These are phyloP conservation scores for Panthera uncia DNA, from an alignment of 2,113 vertebrate species.

Conservation along the genomic window DNA sequence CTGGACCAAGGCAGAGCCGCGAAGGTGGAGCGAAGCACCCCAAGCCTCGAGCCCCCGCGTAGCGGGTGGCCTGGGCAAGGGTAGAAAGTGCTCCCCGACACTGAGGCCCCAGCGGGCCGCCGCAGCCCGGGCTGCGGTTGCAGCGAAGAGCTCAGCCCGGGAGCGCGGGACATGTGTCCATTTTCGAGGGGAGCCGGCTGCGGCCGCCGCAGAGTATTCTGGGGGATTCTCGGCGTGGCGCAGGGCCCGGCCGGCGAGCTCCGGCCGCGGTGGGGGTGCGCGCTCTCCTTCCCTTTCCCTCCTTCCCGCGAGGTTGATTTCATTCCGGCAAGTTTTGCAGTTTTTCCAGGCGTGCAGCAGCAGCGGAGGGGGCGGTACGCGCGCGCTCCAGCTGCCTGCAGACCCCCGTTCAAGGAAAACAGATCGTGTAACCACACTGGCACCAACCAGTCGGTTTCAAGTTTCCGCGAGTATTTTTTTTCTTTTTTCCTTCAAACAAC, in stretches of 20 bases:
- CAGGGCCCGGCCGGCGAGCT: rapidly evolving
- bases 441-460: slow-evolving; percentile 32
- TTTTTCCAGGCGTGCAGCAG: slow-evolving; percentile 32
- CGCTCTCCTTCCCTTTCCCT: not conserved
- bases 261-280: not conserved
- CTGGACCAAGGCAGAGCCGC: not conserved
- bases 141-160: rapidly evolving
- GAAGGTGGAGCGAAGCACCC: not conserved
- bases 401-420: slow-evolving; percentile 11
- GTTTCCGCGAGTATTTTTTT: slow-evolving; percentile 4
- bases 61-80: not conserved
- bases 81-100: not conserved
- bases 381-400: slow-evolving; percentile 59
- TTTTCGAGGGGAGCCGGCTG: slow-evolving; percentile 73
- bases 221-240: not conserved
- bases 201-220: not conserved
- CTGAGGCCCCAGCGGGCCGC: slow-evolving; percentile 83
- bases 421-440: not conserved
- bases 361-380: not conserved
- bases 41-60: not conserved
- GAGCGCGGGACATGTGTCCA: slow-evolving; percentile 74
- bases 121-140: slow-evolving; percentile 76
- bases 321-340: slow-evolving; percentile 54
- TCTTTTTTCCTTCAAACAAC: not conserved
- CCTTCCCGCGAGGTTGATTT: not conserved